These are phyloP conservation scores for Isaurus tuberculatus DNA, from an alignment of 92 coral and sea anemone genomes.

Conservation along the genomic window DNA sequence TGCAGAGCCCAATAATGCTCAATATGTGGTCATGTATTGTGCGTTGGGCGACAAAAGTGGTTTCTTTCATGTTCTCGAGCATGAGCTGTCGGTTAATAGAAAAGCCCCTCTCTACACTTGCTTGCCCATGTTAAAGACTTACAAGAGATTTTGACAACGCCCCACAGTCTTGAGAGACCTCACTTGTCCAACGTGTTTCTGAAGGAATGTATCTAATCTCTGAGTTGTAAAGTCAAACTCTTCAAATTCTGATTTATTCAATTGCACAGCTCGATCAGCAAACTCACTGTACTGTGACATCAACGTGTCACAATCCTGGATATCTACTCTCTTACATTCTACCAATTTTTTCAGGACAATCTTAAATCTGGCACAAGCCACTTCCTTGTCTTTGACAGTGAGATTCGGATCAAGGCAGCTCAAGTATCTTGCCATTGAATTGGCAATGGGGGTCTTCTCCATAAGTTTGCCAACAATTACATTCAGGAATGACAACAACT, in stretches of 20 bases:
- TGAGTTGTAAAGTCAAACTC: constrained; percentile 29
- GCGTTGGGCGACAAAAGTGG: constrained; percentile 19
- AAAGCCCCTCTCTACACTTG: constrained; percentile 38
- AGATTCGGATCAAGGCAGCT: constrained; percentile 51
- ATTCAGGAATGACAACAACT: constrained; percentile 45
- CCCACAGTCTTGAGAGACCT: constrained; percentile 47
- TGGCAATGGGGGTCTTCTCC: constrained; percentile 59
- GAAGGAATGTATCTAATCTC: constrained; percentile 48
- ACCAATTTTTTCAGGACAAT: constrained; percentile 55
- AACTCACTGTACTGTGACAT: constrained; percentile 54
- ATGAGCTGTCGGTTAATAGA: constrained; percentile 32
- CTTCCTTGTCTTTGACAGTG: constrained; percentile 41
- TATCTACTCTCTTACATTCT: constrained; percentile 53
- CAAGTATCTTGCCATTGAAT: constrained; percentile 55
- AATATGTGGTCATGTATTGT: constrained; percentile 38
- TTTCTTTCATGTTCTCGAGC: constrained; percentile 39
- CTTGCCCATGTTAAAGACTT: constrained; percentile 30
- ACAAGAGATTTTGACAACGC: constrained; percentile 24
- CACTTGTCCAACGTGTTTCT: constrained; percentile 52
- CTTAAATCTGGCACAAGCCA: constrained; percentile 38
- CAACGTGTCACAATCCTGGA: constrained; percentile 47
- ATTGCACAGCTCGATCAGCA: constrained; percentile 51
- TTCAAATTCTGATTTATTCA: constrained; percentile 38
- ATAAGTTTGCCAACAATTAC: constrained; percentile 48
- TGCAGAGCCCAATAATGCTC: constrained; percentile 31